These are phyloP conservation scores for Acanthurus leucopareius DNA, from an alignment of 2,797 vertebrate genomes.

Conservation along the genomic window DNA sequence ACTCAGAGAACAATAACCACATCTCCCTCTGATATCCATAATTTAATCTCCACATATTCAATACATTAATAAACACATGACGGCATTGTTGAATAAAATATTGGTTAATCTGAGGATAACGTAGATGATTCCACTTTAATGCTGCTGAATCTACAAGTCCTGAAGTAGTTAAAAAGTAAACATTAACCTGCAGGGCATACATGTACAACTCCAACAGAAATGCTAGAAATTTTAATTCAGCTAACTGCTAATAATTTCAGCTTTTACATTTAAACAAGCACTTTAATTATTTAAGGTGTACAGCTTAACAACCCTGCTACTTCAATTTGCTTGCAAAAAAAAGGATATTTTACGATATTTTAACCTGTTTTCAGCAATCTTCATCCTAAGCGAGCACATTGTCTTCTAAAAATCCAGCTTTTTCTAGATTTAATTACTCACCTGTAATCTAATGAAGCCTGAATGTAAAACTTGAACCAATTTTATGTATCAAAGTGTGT, in stretches of 20 bases:
- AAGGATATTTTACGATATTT: neutral
- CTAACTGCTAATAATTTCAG: neutral
- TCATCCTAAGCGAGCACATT: too few species aligned
- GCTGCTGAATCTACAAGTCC: neutral
- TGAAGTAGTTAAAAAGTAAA: neutral
- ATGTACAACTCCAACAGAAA: neutral
- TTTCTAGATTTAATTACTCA: neutral
- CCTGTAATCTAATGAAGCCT: neutral
- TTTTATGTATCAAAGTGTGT: neutral
- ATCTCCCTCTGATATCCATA: neutral
- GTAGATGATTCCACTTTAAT: neutral
- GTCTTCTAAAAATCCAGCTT: neutral
- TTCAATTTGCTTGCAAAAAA: neutral
- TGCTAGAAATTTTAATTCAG: neutral
- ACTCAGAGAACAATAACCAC: neutral
- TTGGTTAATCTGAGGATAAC: neutral
- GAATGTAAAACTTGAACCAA: neutral
- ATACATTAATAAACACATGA: neutral
- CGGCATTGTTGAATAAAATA: neutral
- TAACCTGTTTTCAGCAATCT: neutral
- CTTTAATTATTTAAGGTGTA: neutral
- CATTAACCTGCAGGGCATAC: neutral
- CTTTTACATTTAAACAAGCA: neutral
- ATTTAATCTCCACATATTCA: constrained; percentile 6
- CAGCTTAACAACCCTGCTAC: neutral